A percentile compares a stretch with the other conserved stretches of the same genome.
phyloP scores from a whole-genome alignment of 2,888 invertebrate species.

The Hemithea aestivaria region DNA sequence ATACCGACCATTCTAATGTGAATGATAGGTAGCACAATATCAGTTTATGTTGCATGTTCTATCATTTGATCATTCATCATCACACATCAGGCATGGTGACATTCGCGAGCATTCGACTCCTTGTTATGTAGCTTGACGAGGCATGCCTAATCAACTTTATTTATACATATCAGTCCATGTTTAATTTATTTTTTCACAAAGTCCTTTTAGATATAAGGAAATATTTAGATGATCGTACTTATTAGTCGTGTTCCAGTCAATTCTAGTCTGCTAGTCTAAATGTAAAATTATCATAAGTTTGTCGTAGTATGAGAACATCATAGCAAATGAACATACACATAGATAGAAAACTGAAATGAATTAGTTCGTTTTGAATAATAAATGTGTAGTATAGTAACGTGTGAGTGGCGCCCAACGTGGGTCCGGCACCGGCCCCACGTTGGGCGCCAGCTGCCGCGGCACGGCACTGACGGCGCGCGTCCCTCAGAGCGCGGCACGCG shows the following conservation, averaged over 20 bases:
- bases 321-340: neutral
- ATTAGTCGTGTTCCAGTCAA: neutral
- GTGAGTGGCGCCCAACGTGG: neutral
- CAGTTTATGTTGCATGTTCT: conserved; percentile 67
- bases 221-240: neutral
- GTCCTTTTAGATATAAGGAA: conserved; percentile 8
- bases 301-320: too few relatives aligned
- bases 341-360: too few relatives aligned
- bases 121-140: conserved; percentile 21
- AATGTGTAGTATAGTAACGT: too few relatives aligned
- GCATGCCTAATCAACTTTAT: conserved; percentile 17
- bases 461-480: too few relatives aligned
- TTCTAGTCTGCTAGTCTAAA: too few relatives aligned
- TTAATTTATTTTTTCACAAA: conserved; percentile 21
- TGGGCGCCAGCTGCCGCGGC: conserved; percentile 2
- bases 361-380: too few relatives aligned
- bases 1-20: conserved; percentile 53
- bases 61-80: conserved; percentile 46
- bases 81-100: conserved; percentile 37
- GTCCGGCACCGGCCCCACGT: neutral
- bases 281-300: too few relatives aligned
- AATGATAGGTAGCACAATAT: conserved; percentile 51
- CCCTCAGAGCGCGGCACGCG: conserved; percentile 57
- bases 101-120: conserved; percentile 23
- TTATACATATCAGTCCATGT: conserved; percentile 21